Evolutionary conservation across 2,113 vertebrate genomes (phyloP), one percentile per base, ranked within the genome.

Genomic region (Podarcis cretensis): DNA sequence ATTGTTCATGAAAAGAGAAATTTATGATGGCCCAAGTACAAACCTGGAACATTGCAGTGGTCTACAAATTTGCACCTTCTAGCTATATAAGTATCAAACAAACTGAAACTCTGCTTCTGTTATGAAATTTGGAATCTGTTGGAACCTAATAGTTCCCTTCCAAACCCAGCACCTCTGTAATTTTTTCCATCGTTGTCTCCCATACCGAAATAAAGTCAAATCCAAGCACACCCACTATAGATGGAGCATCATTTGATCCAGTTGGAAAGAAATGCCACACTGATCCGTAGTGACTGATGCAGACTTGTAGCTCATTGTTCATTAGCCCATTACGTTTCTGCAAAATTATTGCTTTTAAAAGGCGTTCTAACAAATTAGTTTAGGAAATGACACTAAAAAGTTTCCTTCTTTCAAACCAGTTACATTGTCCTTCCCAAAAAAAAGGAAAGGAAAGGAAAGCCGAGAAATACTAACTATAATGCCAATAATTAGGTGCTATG

Each of bases 401-500:
- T 89, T 92, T 91, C 32, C 54, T 94, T 95, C 95, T 94, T 94
- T 89, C 84, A 91, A 91, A 93, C 16, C 54, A 85, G 40, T 90
- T 91, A 83, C 73, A 85, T 89, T 86, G 63, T 89, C 32, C 14
- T 90, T 91, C 85, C 88, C 76, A 88, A 91, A 94, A 91, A 91
- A 66, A 35, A 74, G 25, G 20, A 16, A 78, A 93, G 69, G 48
- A 92, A 63, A 90, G 89, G 91, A 80, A 59, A 90, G 93, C 79
- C 13, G 35, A 80, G 78, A 8, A 32, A 87, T 57, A 65, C 89
- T 83, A 95, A 75, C 71, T 90, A 93, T 95, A 93, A 95, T 95
- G 94, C 93, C 95, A 96, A 89, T 96, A 96, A 97, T 96, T 96
- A 96, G 66, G 96, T 97, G 95, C 76, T 92, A 90, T 0, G 1